phyloP scores from a whole-genome alignment of 2,797 vertebrate species.

The Morus bassanus region DNA sequence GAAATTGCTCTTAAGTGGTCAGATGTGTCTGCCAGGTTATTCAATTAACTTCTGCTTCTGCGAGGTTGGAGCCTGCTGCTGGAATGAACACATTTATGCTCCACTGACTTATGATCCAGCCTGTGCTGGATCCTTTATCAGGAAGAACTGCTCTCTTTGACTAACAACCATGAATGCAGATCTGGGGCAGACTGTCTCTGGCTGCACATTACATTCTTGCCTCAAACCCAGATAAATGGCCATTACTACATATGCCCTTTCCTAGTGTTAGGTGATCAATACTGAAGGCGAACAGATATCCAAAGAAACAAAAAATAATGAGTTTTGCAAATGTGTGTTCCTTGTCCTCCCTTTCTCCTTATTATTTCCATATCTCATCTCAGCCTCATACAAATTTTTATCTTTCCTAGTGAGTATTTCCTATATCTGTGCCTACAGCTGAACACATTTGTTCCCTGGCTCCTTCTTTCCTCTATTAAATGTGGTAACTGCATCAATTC shows the following conservation, averaged over 20 bases:
- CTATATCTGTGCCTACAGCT: background rate
- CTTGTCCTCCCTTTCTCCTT: background rate
- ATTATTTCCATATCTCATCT: background rate
- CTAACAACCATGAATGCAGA: background rate
- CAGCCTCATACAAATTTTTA: background rate
- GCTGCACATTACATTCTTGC: background rate
- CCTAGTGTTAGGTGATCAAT: background rate
- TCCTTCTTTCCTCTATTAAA: background rate
- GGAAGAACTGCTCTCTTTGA: background rate
- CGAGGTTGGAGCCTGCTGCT: background rate
- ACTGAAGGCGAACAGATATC: background rate
- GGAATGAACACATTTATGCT: background rate
- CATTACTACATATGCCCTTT: background rate
- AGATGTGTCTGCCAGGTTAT: background rate
- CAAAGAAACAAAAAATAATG: background rate
- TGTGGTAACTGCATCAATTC: background rate
- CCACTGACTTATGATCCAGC: background rate
- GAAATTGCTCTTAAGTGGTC: background rate
- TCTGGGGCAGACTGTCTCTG: background rate
- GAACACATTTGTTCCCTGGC: background rate
- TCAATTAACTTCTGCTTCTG: background rate
- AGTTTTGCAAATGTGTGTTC: background rate
- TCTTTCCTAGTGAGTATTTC: background rate
- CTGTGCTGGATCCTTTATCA: background rate
- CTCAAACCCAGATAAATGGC: background rate